Percentiles rank a stretch among this genome's conserved stretches.
phyloP scores from a whole-genome alignment of 2,113 vertebrate species.

The Neogale vison region DNA sequence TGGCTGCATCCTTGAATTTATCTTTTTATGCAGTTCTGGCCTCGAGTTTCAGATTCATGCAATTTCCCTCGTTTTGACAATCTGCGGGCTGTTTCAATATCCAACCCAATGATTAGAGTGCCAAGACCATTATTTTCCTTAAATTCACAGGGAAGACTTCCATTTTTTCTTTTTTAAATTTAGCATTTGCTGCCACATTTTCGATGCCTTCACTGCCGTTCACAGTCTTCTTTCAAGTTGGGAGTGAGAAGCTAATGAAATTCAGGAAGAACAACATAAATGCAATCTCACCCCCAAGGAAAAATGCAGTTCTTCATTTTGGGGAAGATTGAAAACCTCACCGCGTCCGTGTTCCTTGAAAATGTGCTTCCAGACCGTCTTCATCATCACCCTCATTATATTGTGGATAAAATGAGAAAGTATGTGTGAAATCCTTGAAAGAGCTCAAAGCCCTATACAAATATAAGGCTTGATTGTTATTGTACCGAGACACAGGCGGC shows the following conservation, averaged over 20 bases:
- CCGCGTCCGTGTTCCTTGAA: conserved; percentile 25
- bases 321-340: conserved; percentile 63
- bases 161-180: conserved; percentile 63
- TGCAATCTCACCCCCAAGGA: conserved; percentile 49
- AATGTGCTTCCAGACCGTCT: conserved; percentile 54
- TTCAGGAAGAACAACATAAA: conserved; percentile 67
- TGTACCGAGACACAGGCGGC: background rate
- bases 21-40: conserved; percentile 57
- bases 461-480: background rate
- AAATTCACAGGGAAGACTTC: conserved; percentile 56
- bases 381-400: conserved; percentile 50
- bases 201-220: conserved; percentile 65
- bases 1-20: conserved; percentile 41
- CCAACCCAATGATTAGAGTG: conserved; percentile 50
- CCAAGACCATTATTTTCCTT: conserved; percentile 64
- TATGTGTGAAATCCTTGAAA: conserved; percentile 52
- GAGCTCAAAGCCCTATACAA: conserved; percentile 27
- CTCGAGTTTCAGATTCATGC: conserved; percentile 50
- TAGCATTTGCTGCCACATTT: conserved; percentile 53
- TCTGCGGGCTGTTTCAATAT: conserved; percentile 44
- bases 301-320: conserved; percentile 55
- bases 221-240: conserved; percentile 67
- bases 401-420: conserved; percentile 59
- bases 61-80: conserved; percentile 58
- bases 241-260: conserved; percentile 73